Evolutionary conservation across 2,888 invertebrate genomes (phyloP), one percentile per base, ranked within the genome.

Genomic region (Acleris emargana): DNA sequence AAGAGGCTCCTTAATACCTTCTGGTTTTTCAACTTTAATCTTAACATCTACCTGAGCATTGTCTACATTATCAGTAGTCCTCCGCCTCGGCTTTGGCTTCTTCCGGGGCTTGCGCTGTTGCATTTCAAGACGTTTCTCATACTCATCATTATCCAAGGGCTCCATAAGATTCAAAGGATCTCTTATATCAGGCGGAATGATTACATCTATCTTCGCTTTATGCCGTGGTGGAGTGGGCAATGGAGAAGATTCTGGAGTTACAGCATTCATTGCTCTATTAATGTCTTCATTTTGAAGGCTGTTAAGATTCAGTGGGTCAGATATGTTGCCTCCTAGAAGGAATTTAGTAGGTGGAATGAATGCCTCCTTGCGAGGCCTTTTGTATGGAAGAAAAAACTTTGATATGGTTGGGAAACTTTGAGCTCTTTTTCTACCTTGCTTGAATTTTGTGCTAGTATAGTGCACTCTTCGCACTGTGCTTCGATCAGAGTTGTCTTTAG

Each of bases 261-360:
- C 96, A n/a, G 96, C 96, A 88, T 97, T 97, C 94, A 97, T 96
- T 7, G 96, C 96, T 73, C 96, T 93, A 76, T 95, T 95, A 20
- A 95, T 93, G 74, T 96, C 96, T 81, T 96, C 96, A 82, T 96
- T 96, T 86, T 96, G 97, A 76, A 99, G 93, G 80, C 98, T 98
- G 80, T 97, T 98, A 68, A 99, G 89, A 90, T 99, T 99, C 53
- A 99, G 89, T 0, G 99, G 99, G 93, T 99, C 99, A 73, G 96
- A 96, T 73, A 98, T 98, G 86, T 98, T 99, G 9, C 99, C 99
- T 52, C 99, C 99, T 2, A 99, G 94, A 5, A 98, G 90, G 88
- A 99, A 99, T 86, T 98, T 98, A 0, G 97, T 97, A 0, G 99
- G 98, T 59, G 97, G 96, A 76, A 97, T 96, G 72, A 96, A 94